A percentile compares a stretch with the other conserved stretches of the same genome.
Evolutionary conservation across 2,888 invertebrate species (phyloP).

Genomic region (Druceiella hillmani): DNA sequence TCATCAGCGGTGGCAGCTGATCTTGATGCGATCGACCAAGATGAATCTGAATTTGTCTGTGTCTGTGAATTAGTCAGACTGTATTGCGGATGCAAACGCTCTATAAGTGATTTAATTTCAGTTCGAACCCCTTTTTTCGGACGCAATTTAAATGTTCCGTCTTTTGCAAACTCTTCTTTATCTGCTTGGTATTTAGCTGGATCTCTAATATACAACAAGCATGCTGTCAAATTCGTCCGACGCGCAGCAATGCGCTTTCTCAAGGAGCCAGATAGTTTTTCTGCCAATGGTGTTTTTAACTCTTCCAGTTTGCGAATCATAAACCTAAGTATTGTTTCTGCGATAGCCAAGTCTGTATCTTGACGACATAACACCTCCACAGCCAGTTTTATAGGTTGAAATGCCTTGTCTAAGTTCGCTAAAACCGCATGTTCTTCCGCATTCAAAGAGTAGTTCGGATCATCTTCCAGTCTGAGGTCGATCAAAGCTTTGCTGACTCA

Average conservation of each 20-base stretch:
- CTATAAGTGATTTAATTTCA: conserved; percentile 14
- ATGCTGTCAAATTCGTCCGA: conserved; percentile 15
- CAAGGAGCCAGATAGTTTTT: conserved; percentile 16
- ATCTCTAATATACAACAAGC: conserved; percentile 15
- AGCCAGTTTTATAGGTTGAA: conserved; percentile 20
- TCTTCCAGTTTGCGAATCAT: conserved; percentile 21
- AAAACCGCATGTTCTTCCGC: conserved; percentile 16
- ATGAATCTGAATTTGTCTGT: no score
- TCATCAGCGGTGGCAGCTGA: no score
- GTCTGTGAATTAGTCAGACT: no score
- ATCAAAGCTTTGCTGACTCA: conserved; percentile 21
- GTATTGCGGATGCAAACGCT: conserved; percentile 11
- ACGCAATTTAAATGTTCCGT: conserved; percentile 12
- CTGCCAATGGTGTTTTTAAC: conserved; percentile 16
- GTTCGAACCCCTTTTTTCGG: conserved; percentile 10
- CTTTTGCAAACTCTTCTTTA: conserved; percentile 15
- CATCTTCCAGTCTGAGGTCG: conserved; percentile 16
- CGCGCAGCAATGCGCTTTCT: conserved; percentile 18
- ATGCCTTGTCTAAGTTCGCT: conserved; percentile 10
- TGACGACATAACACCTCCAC: conserved; percentile 19
- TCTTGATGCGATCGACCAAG: no score
- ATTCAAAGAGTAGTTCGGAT: conserved; percentile 18
- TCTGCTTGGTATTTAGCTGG: conserved; percentile 13
- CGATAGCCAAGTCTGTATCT: conserved; percentile 18
- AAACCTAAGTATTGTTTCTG: conserved; percentile 18